Evolutionary conservation across 2,797 vertebrate genomes (phyloP).

Genomic region (Botia almorhae): DNA sequence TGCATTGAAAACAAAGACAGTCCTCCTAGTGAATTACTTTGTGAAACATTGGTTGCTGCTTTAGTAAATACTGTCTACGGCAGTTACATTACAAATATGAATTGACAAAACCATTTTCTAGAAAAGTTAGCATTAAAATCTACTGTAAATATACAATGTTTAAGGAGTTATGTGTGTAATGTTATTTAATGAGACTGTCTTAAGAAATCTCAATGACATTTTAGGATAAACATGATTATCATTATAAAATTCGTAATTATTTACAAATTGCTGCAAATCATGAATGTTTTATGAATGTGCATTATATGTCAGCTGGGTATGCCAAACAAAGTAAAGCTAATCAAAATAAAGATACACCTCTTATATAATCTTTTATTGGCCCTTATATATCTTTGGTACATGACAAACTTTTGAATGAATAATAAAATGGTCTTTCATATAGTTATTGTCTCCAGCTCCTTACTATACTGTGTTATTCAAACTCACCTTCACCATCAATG

Average conservation of each 20-base stretch:
- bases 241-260: background rate
- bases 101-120: too few species aligned
- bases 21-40: background rate
- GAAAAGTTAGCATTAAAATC: too few species aligned
- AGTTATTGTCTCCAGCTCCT: background rate
- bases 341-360: background rate
- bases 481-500: background rate
- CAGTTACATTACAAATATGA: too few species aligned
- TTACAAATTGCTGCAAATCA: background rate
- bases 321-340: conserved; percentile 16
- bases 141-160: too few species aligned
- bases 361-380: conserved; percentile 32
- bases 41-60: background rate
- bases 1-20: background rate
- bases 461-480: background rate
- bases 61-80: too few species aligned
- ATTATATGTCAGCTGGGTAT: conserved; percentile 19
- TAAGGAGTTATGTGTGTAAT: too few species aligned
- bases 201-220: too few species aligned
- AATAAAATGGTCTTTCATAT: conserved; percentile 19
- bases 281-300: conserved; percentile 11
- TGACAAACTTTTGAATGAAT: conserved; percentile 19
- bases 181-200: too few species aligned
- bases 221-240: background rate
- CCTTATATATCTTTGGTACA: conserved; percentile 13